phyloP scores from a whole-genome alignment of 2,888 invertebrate species.

The Sussaba pulchella region DNA sequence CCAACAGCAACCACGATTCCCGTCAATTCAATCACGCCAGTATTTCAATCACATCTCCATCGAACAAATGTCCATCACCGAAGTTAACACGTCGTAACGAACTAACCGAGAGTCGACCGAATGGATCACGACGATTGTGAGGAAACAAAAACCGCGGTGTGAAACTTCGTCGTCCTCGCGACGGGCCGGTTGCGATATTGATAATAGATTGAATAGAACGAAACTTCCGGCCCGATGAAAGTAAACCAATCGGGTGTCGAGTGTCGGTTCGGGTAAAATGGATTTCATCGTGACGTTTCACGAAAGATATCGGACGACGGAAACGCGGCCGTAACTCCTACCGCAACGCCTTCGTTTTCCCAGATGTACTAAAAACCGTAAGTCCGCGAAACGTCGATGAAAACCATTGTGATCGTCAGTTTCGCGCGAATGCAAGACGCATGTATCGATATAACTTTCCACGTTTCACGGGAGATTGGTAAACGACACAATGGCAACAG shows the following conservation, averaged over 20 bases:
- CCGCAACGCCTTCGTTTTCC: no score
- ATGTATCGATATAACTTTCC: not conserved
- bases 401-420: constrained; percentile 12
- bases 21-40: no score
- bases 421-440: constrained; percentile 5
- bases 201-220: constrained; percentile 62
- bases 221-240: constrained; percentile 29
- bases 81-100: no score
- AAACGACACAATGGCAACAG: not conserved
- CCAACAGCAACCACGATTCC: no score
- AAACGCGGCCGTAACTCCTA: no score
- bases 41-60: no score
- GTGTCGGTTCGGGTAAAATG: constrained; percentile 54
- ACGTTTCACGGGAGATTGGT: constrained; percentile 20
- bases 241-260: constrained; percentile 63
- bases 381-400: constrained; percentile 3
- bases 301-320: constrained; percentile 34
- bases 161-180: constrained; percentile 57
- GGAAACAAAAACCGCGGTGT: constrained; percentile 59
- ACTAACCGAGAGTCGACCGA: constrained; percentile 63
- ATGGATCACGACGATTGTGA: constrained; percentile 58
- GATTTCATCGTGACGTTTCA: constrained; percentile 15
- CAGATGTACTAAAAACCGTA: constrained; percentile 3
- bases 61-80: no score
- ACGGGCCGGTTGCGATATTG: constrained; percentile 48